Evolutionary conservation across 2,113 vertebrate genomes (phyloP).

Genomic region (Cynocephalus volans): DNA sequence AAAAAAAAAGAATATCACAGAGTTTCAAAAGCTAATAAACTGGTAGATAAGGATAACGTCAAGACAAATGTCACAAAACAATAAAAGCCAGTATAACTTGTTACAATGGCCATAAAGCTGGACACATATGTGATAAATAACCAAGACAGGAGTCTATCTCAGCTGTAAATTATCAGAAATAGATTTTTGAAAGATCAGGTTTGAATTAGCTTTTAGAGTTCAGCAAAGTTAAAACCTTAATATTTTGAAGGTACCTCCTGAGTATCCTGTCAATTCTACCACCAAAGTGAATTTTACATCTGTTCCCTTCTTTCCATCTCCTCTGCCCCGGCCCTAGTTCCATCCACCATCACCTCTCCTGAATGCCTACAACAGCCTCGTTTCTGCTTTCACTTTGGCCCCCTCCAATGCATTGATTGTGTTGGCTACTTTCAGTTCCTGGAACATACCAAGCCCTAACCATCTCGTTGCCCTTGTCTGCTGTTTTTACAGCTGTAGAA

Average conservation of each 20-base stretch:
- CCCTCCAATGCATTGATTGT: background rate
- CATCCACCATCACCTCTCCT: background rate
- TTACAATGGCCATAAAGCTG: background rate
- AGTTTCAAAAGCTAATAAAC: conserved; percentile 54
- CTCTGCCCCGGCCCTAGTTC: background rate
- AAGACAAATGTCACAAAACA: conserved; percentile 18
- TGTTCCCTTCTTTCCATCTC: background rate
- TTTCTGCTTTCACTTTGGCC: background rate
- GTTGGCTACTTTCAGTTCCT: background rate
- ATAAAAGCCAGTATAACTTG: background rate
- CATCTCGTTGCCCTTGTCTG: background rate
- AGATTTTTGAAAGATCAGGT: conserved; percentile 25
- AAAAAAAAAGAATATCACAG: background rate
- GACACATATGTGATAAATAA: background rate
- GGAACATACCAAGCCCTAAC: background rate
- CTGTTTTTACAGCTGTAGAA: background rate
- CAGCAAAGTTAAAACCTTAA: conserved; percentile 12
- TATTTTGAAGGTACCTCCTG: background rate
- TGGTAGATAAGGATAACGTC: background rate
- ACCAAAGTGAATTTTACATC: background rate
- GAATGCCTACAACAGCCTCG: background rate
- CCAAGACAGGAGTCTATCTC: background rate
- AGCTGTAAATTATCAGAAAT: background rate
- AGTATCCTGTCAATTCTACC: background rate
- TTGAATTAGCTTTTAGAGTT: conserved; percentile 10